Percentiles rank a stretch among this genome's conserved stretches.
Evolutionary conservation across 2,113 vertebrate genomes (phyloP).

Genomic region (Syngnathus scovelli): DNA sequence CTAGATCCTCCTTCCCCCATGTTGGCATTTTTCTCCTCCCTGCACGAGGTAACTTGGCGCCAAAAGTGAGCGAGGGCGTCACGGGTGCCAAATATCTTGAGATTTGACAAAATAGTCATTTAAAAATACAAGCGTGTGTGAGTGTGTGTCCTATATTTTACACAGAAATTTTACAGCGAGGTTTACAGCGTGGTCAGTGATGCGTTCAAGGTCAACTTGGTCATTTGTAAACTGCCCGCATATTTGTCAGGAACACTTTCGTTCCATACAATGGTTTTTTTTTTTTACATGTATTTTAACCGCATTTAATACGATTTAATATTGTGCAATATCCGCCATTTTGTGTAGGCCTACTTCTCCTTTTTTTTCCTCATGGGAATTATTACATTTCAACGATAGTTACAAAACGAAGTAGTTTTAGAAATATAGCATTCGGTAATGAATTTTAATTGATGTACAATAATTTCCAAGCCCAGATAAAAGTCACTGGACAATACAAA

Average conservation of each 20-base stretch:
- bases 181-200: not conserved
- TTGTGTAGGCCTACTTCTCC: not conserved
- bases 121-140: not conserved
- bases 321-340: not conserved
- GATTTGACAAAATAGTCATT: slow-evolving; percentile 19
- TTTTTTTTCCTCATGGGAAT: not conserved
- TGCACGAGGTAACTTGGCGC: slow-evolving; percentile 6
- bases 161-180: not conserved
- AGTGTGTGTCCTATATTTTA: not conserved
- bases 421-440: not conserved
- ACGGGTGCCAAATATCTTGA: slow-evolving; percentile 5
- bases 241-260: not conserved
- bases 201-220: slow-evolving; percentile 16
- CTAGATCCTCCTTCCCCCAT: slow-evolving; percentile 32
- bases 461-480: no score
- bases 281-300: not conserved
- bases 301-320: not conserved
- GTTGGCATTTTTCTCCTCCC: slow-evolving; percentile 5
- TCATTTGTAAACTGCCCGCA: not conserved
- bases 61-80: slow-evolving; percentile 8
- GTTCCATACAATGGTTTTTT: not conserved
- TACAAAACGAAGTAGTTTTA: not conserved
- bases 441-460: not conserved
- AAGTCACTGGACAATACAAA: no score
- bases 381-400: not conserved